Base-by-base conservation (phyloP, 2,113 vertebrate genomes). In the Chitala chitala region DNA sequence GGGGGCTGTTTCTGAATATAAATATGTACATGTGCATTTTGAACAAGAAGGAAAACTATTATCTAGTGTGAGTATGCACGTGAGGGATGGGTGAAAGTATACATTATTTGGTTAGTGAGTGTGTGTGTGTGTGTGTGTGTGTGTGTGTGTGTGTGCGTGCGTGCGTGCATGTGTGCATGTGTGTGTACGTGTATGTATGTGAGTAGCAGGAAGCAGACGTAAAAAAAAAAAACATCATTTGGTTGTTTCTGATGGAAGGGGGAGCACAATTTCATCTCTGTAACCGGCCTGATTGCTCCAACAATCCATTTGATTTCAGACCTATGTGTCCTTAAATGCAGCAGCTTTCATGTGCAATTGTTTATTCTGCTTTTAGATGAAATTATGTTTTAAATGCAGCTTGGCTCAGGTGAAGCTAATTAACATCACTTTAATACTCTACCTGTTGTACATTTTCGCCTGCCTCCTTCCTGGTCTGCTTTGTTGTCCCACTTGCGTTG, bases 321-420 rank as follows among this genome's bases (percentile, higher is more conserved):
- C 50, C 48, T 51, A 10, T 6, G 5, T 71, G 20, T 12, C 12
- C 50, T 33, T 55, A 71, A 71, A 72, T 59, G 54, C 5, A 8
- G 72, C 69, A 76, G 80, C 69, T 83, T 77, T 75, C 74, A 82
- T 79, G 80, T 75, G 79, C 73, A 56, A 31, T 83, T 76, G 82
- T 84, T 87, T 79, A 66, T 74, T 77, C 75, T 82, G 84, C 84
- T 83, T 86, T 76, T 69, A 77, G 78, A 70, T 73, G 8, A 44
- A 71, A 50, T 72, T 70, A 78, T 79, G 81, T 82, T 80, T 84
- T 84, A 76, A 76, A 78, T 83, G 77, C 81, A 79, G 71, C 78
- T 80, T 83, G 81, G 79, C 76, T 78, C 72, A 80, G 85, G 69
- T 40, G 69, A 36, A 29, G 51, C 24, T 1, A 38, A 12, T 44